These are phyloP conservation scores for Drosophila subquinaria DNA, from an alignment of 2,888 invertebrate species.

Conservation along the genomic window DNA sequence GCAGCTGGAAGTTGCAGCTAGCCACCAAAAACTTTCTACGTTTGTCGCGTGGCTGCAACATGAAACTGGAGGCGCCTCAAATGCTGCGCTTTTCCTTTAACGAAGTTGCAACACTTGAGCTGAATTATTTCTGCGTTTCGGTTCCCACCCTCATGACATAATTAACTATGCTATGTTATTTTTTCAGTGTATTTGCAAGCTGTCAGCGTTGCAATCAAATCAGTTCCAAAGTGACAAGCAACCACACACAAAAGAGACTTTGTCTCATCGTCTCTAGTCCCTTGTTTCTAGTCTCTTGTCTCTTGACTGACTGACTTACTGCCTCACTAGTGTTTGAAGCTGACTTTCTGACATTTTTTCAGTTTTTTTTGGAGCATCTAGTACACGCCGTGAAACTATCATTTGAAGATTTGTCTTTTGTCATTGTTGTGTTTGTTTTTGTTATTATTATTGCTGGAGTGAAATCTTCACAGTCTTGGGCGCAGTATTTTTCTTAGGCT, in stretches of 20 bases:
- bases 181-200: slow-evolving; percentile 20
- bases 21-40: slow-evolving; percentile 75
- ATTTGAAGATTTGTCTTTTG: slow-evolving; percentile 52
- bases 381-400: slow-evolving; percentile 69
- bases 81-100: slow-evolving; percentile 53
- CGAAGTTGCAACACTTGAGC: slow-evolving; percentile 18
- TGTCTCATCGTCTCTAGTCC: background rate
- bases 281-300: slow-evolving; percentile 1
- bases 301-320: slow-evolving; percentile 40
- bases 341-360: slow-evolving; percentile 70
- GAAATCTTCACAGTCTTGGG: slow-evolving; percentile 63
- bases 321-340: slow-evolving; percentile 39
- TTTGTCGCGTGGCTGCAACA: slow-evolving; percentile 73
- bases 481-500: slow-evolving; percentile 55
- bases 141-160: slow-evolving; percentile 86
- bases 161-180: slow-evolving; percentile 76
- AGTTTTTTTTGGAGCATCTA: slow-evolving; percentile 68
- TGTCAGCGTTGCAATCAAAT: slow-evolving; percentile 33
- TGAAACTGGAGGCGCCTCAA: too few relatives aligned
- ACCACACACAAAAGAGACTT: slow-evolving; percentile 31
- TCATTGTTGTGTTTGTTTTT: slow-evolving; percentile 42
- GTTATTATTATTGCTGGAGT: slow-evolving; percentile 51
- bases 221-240: slow-evolving; percentile 60
- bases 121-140: slow-evolving; percentile 55
- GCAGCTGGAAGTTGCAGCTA: slow-evolving; percentile 19